Percentiles rank a stretch among this genome's conserved stretches.
Conservation (phyloP, 2,888 invertebrate species). For the Catocala nupta region DNA sequence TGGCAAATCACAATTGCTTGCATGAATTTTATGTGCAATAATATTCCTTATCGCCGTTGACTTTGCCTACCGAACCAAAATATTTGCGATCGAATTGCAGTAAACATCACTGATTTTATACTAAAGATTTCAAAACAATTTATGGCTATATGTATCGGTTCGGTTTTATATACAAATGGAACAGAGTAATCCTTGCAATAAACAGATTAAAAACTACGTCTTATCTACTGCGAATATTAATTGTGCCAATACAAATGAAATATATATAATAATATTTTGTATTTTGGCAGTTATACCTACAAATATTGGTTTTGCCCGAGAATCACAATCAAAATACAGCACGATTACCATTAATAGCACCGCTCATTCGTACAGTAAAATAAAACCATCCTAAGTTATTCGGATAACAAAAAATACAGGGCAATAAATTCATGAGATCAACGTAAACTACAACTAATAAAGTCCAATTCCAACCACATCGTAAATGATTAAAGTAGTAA, state of each 20-base stretch:
- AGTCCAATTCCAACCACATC: background rate
- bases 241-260: too few species aligned
- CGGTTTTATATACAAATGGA: too few species aligned
- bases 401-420: background rate
- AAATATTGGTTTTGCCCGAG: too few species aligned
- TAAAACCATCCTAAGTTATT: too few species aligned
- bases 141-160: background rate
- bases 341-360: too few species aligned
- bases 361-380: too few species aligned
- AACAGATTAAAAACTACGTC: too few species aligned
- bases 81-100: background rate
- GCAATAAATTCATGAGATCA: background rate
- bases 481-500: background rate
- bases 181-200: too few species aligned
- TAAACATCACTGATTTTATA: background rate
- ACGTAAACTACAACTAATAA: background rate
- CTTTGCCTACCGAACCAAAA: slow-evolving; percentile 3
- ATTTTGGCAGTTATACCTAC: too few species aligned
- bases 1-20: slow-evolving; percentile 9
- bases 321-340: too few species aligned
- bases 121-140: background rate
- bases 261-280: too few species aligned
- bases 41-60: slow-evolving; percentile 16
- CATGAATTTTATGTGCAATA: slow-evolving; percentile 17
- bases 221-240: too few species aligned